Base-by-base conservation (phyloP, 2,888 invertebrate species). In the Limenitis camilla region DNA sequence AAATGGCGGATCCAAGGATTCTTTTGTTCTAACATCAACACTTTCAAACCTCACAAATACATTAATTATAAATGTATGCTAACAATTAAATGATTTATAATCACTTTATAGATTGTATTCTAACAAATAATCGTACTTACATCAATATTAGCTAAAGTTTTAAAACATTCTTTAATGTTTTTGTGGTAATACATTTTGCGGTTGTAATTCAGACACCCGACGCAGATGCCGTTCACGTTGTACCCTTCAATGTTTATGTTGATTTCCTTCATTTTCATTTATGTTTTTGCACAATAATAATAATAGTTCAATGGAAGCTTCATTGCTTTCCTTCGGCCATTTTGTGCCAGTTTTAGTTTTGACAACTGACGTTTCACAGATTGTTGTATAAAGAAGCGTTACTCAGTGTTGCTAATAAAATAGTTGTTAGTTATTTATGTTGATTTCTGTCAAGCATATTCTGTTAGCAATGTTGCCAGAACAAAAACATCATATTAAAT, bases 161-260 rank as follows among this genome's bases (percentile, higher is more conserved):
- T 75, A 49, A 75, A 83, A 66, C 77, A 81, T 27, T 79, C 72
- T 53, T 74, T 78, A 0, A 81, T 66, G 28, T 72, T 68, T 5
- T 69, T 61, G n/a, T 66, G 60, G 47, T 80, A 81, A 55, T 64
- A 76, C 86, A 87, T 87, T 60, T 72, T 76, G 4, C 87, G 77
- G 58, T 83, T 78, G 53, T 82, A 83, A 57, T 83, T 83, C 33
- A 87, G 70, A 65, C 87, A 87, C 4, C 81, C 81, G 1, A 86
- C 87, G 61, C 87, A 87, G 61, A 87, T 81, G 0, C 87, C 86
- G 42, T 86, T 87, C 29, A 85, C 87, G 64, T 86, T 87, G 52
- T 78, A 87, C 2, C 87, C 87, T 65, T 86, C 87, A 44, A 87
- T 86, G 62, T 86, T 85, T 60, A 87, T 86, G 49, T 87, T 79